These are phyloP conservation scores for Thereva unica DNA, from an alignment of 2,888 invertebrate genomes.

Conservation along the genomic window DNA sequence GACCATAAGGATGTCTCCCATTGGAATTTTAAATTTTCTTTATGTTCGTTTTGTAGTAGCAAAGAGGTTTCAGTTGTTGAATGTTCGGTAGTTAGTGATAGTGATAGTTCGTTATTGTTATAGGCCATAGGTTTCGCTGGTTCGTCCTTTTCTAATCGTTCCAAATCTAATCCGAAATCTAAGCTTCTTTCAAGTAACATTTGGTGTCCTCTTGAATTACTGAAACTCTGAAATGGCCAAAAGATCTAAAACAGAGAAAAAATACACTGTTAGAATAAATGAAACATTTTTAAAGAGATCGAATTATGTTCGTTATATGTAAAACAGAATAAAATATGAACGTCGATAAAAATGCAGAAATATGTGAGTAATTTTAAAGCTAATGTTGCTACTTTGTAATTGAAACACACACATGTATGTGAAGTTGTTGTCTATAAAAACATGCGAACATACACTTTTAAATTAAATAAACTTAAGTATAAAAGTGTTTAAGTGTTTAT, in stretches of 20 bases:
- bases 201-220: slow-evolving; percentile 72
- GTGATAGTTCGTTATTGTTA: not conserved
- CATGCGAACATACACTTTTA: too few relatives aligned
- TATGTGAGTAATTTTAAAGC: too few relatives aligned
- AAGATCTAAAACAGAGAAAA: slow-evolving; percentile 69
- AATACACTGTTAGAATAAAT: too few relatives aligned
- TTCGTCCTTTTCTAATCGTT: slow-evolving; percentile 54
- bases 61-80: slow-evolving; percentile 31
- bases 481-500: too few relatives aligned
- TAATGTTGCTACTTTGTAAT: too few relatives aligned
- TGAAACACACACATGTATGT: too few relatives aligned
- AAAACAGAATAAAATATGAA: too few relatives aligned
- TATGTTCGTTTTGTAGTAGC: slow-evolving; percentile 10
- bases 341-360: too few relatives aligned
- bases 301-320: too few relatives aligned
- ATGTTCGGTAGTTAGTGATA: not conserved
- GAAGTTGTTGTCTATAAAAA: too few relatives aligned
- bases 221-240: slow-evolving; percentile 80
- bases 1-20: slow-evolving; percentile 88
- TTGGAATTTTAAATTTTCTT: slow-evolving; percentile 66
- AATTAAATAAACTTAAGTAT: too few relatives aligned
- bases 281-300: too few relatives aligned
- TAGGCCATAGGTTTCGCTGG: slow-evolving; percentile 43
- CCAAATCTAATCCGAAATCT: slow-evolving; percentile 57
- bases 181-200: slow-evolving; percentile 62